A percentile compares a stretch with the other conserved stretches of the same genome.
phyloP scores from a whole-genome alignment of 2,797 vertebrate species.

The Iguana delicatissima region DNA sequence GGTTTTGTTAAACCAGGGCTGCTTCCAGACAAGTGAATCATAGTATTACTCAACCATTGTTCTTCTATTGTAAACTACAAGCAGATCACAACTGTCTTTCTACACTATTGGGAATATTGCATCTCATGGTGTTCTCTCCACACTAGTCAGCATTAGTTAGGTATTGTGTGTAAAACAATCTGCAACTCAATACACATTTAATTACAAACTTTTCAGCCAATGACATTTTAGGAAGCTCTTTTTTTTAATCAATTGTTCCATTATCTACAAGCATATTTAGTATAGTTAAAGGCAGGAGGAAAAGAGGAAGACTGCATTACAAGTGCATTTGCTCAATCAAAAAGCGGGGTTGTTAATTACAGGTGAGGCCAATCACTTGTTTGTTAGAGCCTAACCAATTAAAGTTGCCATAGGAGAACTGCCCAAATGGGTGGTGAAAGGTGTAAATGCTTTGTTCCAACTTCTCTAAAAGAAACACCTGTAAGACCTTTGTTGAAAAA shows the following conservation, averaged over 20 bases:
- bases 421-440: too few relatives aligned
- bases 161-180: background rate
- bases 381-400: too few relatives aligned
- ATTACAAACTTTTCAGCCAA: background rate
- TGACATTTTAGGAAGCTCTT: background rate
- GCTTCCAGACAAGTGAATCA: background rate
- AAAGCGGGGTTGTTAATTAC: too few relatives aligned
- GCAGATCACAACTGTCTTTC: background rate
- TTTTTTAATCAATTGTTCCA: background rate
- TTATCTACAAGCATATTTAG: too few relatives aligned
- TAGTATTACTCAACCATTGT: background rate
- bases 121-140: background rate
- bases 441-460: too few relatives aligned
- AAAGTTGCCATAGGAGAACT: too few relatives aligned
- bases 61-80: background rate
- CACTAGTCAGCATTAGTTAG: background rate
- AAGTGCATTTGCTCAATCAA: too few relatives aligned
- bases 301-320: too few relatives aligned
- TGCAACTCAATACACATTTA: background rate
- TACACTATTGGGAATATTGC: background rate
- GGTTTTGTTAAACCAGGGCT: background rate
- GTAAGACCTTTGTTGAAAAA: too few relatives aligned
- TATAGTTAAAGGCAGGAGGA: too few relatives aligned
- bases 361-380: too few relatives aligned
- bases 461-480: too few relatives aligned